Base-by-base conservation (phyloP, 1,140 invertebrate species). In the Belonocnema kinseyi region DNA sequence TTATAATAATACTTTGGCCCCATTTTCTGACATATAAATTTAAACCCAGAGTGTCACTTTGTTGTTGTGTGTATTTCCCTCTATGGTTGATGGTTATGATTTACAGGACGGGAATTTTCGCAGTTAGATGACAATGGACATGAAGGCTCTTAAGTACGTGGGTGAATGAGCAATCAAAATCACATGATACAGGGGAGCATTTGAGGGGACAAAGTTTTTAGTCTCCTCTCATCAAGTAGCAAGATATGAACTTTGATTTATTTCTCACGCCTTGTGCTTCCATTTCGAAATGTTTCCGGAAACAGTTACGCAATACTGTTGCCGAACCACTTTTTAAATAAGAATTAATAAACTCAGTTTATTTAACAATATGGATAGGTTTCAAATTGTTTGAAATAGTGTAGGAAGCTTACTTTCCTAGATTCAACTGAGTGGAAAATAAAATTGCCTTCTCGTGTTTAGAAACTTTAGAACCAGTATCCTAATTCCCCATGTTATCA, bases 201-300 rank as follows among this genome's bases (percentile, higher is more conserved):
- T 33, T 40, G 61, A 66, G 61, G 61, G 61, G 61, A 66, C 61
- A 66, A 66, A 66, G 33, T 33, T 61, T 61, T 61, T 13, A 61
- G 21, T 14, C 58, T 61, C 58, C 21, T 61, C 58, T 61, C 61
- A 66, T 66, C 61, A 66, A 40, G 33, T 26, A 66, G 58, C 3
- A 40, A 66, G 26, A 66, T 14, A 66, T 66, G 61, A 33, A 66
- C 61, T 66, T 66, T 46, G 61, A 66, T 66, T 66, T 66, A 66
- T 66, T 66, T 66, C 33, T 40, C 61, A 66, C 61, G 61, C 61
- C 61, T 66, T 66, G 61, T 66, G 61, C 40, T 26, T 66, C 33
- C 40, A 66, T 66, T 66, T 66, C 26, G 61, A 66, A 66, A 66
- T 33, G 46, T 66, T 66, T 66, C 14, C 33, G 58, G 21, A 26